phyloP scores from a whole-genome alignment of 2,888 invertebrate species.

The Leptinotarsa peninsularis region DNA sequence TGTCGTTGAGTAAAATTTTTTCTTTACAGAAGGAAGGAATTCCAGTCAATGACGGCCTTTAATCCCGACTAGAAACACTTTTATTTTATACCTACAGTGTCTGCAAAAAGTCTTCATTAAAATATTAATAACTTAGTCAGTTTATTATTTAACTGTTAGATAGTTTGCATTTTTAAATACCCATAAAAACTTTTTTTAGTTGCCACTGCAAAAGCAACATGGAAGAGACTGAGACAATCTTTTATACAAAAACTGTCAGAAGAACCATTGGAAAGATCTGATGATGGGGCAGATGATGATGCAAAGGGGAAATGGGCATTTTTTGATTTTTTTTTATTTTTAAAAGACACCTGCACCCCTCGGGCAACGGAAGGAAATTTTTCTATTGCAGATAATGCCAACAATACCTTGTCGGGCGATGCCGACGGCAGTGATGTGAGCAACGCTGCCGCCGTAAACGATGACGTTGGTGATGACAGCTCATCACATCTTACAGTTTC shows the following conservation, averaged over 20 bases:
- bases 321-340: conserved; percentile 26
- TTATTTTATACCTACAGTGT: not conserved
- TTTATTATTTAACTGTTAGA: conserved; percentile 9
- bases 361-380: conserved; percentile 25
- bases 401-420: not conserved
- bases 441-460: not conserved
- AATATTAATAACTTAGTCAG: conserved; percentile 42
- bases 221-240: conserved; percentile 23
- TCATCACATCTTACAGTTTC: not conserved
- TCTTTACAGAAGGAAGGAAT: not conserved
- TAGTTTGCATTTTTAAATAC: conserved; percentile 45
- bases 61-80: not conserved
- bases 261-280: conserved; percentile 15
- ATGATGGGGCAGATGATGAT: conserved; percentile 23
- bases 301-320: conserved; percentile 17
- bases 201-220: conserved; percentile 2
- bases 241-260: conserved; percentile 24
- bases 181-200: conserved; percentile 25
- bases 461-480: not conserved
- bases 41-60: not conserved
- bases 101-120: not conserved
- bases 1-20: not conserved
- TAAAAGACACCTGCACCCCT: conserved; percentile 23
- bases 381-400: conserved; percentile 15
- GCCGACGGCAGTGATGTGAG: conserved; percentile 3